phyloP scores from a whole-genome alignment of 1,140 invertebrate species.

The Drosophila parvula region DNA sequence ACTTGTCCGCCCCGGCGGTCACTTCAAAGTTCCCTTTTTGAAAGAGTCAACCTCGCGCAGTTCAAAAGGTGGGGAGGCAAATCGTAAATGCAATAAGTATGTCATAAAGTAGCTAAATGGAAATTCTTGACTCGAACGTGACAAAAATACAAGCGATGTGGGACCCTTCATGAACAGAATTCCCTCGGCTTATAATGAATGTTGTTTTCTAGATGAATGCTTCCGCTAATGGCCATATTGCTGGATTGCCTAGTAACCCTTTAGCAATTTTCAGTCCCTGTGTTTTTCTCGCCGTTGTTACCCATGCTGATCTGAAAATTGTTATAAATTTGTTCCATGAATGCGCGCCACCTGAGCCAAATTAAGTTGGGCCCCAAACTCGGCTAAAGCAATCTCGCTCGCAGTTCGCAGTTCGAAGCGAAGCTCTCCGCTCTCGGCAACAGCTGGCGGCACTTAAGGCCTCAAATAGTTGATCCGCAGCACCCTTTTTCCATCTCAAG shows the following conservation, averaged over 20 bases:
- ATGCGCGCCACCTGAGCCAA: conserved; percentile 78
- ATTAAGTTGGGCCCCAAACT: conserved; percentile 70
- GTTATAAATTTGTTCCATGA: conserved; percentile 78
- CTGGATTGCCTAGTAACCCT: conserved; percentile 49
- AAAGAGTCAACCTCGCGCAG: conserved; percentile 44
- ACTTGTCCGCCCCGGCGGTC: conserved; percentile 25
- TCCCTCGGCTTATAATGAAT: conserved; percentile 29
- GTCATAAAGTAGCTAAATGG: conserved; percentile 62
- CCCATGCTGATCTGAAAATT: conserved; percentile 65
- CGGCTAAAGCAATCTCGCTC: conserved; percentile 66
- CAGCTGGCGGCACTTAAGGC: conserved; percentile 77
- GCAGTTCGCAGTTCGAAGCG: conserved; percentile 15
- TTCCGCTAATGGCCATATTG: conserved; percentile 46
- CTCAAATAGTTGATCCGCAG: conserved; percentile 61
- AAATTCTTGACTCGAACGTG: conserved; percentile 61
- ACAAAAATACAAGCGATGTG: conserved; percentile 59
- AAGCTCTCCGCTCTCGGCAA: conserved; percentile 48
- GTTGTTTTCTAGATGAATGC: conserved; percentile 57
- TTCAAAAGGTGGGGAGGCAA: conserved; percentile 45
- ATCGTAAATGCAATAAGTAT: conserved; percentile 70
- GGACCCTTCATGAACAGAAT: conserved; percentile 3
- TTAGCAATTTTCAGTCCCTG: conserved; percentile 35
- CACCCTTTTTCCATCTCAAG: conserved; percentile 35
- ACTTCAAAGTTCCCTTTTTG: conserved; percentile 59
- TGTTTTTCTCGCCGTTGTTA: conserved; percentile 43